These are phyloP conservation scores for Eolophus roseicapilla DNA, from an alignment of 2,113 vertebrate genomes.

Conservation along the genomic window DNA sequence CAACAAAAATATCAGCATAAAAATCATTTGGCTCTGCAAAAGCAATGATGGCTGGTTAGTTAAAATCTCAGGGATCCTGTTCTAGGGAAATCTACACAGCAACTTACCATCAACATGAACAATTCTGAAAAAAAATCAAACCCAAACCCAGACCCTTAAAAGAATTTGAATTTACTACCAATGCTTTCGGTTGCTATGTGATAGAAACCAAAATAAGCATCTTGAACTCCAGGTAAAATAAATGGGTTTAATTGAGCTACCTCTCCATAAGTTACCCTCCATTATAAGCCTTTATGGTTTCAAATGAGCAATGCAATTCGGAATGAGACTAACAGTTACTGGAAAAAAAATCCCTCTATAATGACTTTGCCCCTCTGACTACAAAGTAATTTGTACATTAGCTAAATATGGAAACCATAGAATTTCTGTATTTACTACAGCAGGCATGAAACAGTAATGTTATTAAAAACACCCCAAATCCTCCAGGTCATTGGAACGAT, in stretches of 20 bases:
- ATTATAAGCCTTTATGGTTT: constrained; percentile 7
- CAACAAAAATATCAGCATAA: background rate
- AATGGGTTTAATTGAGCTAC: background rate
- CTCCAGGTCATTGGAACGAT: background rate
- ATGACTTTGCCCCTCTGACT: constrained; percentile 1
- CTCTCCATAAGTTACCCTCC: background rate
- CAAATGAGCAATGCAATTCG: constrained; percentile 31
- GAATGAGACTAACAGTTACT: constrained; percentile 12
- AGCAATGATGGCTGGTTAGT: background rate
- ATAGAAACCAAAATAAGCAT: background rate
- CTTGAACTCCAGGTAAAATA: background rate
- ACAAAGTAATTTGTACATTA: constrained; percentile 15
- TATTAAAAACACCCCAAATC: background rate
- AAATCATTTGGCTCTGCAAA: constrained; percentile 21
- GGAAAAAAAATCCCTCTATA: background rate
- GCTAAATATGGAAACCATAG: background rate
- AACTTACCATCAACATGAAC: background rate
- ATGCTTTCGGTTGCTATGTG: background rate
- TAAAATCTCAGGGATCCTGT: background rate
- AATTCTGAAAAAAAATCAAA: background rate
- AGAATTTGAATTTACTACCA: background rate
- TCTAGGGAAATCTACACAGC: background rate
- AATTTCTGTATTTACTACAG: background rate
- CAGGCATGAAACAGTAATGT: background rate
- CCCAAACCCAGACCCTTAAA: background rate